Conservation (phyloP, 2,113 vertebrate genomes). For the Indicator maculatus region DNA sequence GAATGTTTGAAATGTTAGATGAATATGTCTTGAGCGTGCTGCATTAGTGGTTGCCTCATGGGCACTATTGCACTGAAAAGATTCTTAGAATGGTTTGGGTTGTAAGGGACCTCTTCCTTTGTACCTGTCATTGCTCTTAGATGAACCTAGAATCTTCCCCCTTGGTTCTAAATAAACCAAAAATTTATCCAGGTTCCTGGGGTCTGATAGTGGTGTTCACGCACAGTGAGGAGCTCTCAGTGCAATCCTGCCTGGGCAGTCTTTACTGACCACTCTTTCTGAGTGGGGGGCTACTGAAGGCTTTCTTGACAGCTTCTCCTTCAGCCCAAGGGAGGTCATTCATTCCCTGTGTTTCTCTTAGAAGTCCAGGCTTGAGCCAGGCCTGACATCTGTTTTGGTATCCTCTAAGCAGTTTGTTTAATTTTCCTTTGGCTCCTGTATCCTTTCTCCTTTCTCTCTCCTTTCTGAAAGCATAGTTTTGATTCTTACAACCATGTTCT, state of each 20-base stretch:
- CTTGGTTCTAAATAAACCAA: neutral
- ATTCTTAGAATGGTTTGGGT: too few species aligned
- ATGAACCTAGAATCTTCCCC: neutral
- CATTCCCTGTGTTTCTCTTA: neutral
- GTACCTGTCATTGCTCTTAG: neutral
- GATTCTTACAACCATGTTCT: neutral
- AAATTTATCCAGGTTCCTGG: neutral
- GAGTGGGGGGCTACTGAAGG: neutral
- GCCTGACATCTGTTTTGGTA: neutral
- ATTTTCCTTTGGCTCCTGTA: neutral
- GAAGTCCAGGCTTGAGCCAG: neutral
- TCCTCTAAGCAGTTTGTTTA: neutral
- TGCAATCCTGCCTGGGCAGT: neutral
- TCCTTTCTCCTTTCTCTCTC: neutral
- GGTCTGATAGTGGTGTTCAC: neutral
- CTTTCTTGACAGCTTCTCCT: neutral
- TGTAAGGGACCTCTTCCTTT: neutral
- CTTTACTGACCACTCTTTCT: neutral
- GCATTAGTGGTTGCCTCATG: accelerated
- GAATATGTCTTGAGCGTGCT: neutral
- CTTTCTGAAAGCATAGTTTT: neutral
- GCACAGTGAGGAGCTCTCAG: neutral
- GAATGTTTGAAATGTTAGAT: neutral
- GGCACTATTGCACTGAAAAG: neutral
- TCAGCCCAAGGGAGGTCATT: neutral